Base-by-base conservation (phyloP, 2,797 vertebrate species). In the Macroramphosus scolopax region DNA sequence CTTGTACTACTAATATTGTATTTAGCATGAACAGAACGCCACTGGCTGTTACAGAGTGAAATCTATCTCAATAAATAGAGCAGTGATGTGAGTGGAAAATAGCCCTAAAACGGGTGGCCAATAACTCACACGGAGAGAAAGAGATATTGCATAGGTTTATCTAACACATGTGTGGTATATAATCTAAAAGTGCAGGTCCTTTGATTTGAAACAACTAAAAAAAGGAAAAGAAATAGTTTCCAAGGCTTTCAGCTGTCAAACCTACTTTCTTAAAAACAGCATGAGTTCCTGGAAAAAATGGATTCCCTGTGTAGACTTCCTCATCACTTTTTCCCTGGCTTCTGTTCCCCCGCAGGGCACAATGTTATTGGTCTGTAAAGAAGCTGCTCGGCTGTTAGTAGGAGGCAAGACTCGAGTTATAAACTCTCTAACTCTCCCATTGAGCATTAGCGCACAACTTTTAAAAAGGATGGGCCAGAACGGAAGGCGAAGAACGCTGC, bases 351-450 rank as follows among this genome's bases (percentile, higher is more conserved):
- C 44, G 56, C 62, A 72, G 70, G 75, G 65, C 60, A 68, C 42
- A 26, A 37, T 31, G 45, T 81, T 84, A 83, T 73, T 69, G 66
- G 76, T 58, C 42, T 57, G 77, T 78, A 75, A 83, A 85, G 51
- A 75, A 64, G 55, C 45, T 48, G 47, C 51, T 39, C 18, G 31
- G 60, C 51, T 78, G 57, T 71, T 64, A 28, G 49, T 42, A 45
- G 62, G 50, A 59, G 34, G 43, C 53, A 41, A 68, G 48, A 55
- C 32, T 69, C 40, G 1, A 50, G 52, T 63, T 76, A 44, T 59
- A 60, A 49, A 74, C 44, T 6, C 43, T 41, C 68, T 62, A 28
- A 15, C 15, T 67, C 37, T 42, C 46, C 28, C 42, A 13, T 54
- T 39, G 41, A 50, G 45, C 51, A 13, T 39, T 38, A 30, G 49